Base-by-base conservation (phyloP, 2,797 vertebrate species). In the Hemibagrus guttatus region DNA sequence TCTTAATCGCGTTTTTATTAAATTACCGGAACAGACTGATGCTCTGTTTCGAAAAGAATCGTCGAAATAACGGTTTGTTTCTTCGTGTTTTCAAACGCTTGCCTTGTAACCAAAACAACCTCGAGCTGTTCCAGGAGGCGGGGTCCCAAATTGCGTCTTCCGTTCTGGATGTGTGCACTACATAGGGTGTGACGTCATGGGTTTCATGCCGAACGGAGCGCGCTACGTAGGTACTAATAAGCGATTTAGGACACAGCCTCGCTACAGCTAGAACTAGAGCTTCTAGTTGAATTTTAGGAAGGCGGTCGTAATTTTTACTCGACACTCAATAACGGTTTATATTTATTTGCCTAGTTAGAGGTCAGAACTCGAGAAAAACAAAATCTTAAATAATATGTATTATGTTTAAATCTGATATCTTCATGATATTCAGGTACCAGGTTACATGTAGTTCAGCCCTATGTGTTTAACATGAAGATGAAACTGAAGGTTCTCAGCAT, bases 171-270 rank as follows among this genome's bases (percentile, higher is more conserved):
- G 5, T 46, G 42, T 17, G 42, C 61, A 81, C 80, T 81, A 81
- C n/a, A 3, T 66, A 66, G 61, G 26, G 61, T 21, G 42, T 52
- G 80, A 66, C 42, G 17, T 12, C 42, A 49, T 9, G 9, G 4
- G 2, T 6, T 21, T 2, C 16, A 12, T 61, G 8, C 9, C 1
- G 4, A 0, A 12, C 21, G 1, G 6, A 52, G 61, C 16, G 61
- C 42, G 4, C 61, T 28, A 6, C 5, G 39, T 12, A 52, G 42
- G 21, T 17, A 6, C 4, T 11, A 49, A 12, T 49, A 2, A 52
- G 80, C 8, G 42, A 49, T 81, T 81, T 52, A 52, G 80, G 80
- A 81, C 2, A 64, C 35, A 21, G 39, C 79, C 78, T 42, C 26
- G n/a, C n/a, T 35, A 58, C 13, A 21, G 69, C 39, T 56, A 7